Base-by-base conservation (phyloP, 2,113 vertebrate genomes). In the Trogon surrucura region DNA sequence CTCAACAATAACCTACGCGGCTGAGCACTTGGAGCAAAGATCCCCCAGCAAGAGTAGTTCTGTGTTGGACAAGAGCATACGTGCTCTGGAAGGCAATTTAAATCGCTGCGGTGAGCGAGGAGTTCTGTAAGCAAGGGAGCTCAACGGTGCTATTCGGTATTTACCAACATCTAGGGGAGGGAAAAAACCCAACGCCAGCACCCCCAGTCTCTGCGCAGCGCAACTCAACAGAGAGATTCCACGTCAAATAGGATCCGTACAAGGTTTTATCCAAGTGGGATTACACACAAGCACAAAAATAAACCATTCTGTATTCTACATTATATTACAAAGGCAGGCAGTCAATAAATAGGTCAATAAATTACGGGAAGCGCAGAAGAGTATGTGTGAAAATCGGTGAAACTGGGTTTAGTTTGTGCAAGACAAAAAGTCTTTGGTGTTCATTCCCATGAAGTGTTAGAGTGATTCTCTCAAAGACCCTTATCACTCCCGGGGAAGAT, bases 271-370 rank as follows among this genome's bases (percentile, higher is more conserved):
- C 92, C 30, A n/a, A 81, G 94, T 84, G 91, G 71, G 85, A 53
- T 93, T 90, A 92, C 91, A 95, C 78, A 94, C 78, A 95, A 94
- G 96, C 97, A 98, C 94, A 98, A 98, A 98, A 98, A 98, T 98
- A 98, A 97, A 98, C 85, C 88, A 91, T 97, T 97, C 98, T 95
- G 95, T 98, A 98, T 98, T 98, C 98, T 98, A 98, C 98, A 98
- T 73, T 98, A 98, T 98, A 91, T 98, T 98, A 98, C 98, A 98
- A 97, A 96, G 91, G 96, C 86, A 91, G 81, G 74, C 92, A 80
- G 94, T 97, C 97, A 98, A 98, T 98, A 98, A 98, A 98, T 98
- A 98, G 91, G 93, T 96, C 94, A 98, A 98, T 98, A 98, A 98
- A 98, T 98, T 98, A 97, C 85, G 95, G 92, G 82, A 96, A 97